Evolutionary conservation across 1,140 invertebrate species (phyloP), one percentile per base, ranked within the genome.

Genomic region (Protaetia brevitarsis): DNA sequence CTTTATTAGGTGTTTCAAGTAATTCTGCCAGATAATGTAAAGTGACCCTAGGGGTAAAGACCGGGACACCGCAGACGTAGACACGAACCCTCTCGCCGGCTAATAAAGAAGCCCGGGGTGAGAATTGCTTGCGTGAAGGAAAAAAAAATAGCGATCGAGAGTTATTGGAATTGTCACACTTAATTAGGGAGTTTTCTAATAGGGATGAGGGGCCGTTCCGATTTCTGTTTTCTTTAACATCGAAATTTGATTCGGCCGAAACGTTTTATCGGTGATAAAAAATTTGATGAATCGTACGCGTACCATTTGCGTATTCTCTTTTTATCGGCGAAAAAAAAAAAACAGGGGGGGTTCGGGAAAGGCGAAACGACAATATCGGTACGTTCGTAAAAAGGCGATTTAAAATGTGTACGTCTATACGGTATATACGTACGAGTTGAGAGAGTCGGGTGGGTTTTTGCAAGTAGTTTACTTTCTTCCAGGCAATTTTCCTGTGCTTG

Each of bases 391-490:
- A 13, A 45, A 45, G 19, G n/a, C 37, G 37, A 13, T 41, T 41
- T 41, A 41, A 41, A 41, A 45, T 45, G 23, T 7, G n/a, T 13
- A 19, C 41, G 41, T 21, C 5, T 45, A 21, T 45, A 45, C 19
- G 23, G 23, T 19, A 7, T 16, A 13, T 16, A 45, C 5, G 19
- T 45, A 45, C 7, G 16, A 45, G 13, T 21, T 13, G 41, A 45
- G 23, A 45, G n/a, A 3, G 41, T 45, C 41, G 8, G 16, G 41
- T 21, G 8, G 41, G 29, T 64, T 63, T 64, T 66, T 56, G 61
- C 64, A 68, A 69, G 66, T 58, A 63, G 57, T 73, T 69, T 69
- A 71, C 68, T 71, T 70, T 66, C 69, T 70, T 72, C 69, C 69
- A 68, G 68, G 69, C 73, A 71, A 69, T 71, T 72, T 69, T 68